phyloP scores from a whole-genome alignment of 2,113 vertebrate genomes.

The Chitala chitala region DNA sequence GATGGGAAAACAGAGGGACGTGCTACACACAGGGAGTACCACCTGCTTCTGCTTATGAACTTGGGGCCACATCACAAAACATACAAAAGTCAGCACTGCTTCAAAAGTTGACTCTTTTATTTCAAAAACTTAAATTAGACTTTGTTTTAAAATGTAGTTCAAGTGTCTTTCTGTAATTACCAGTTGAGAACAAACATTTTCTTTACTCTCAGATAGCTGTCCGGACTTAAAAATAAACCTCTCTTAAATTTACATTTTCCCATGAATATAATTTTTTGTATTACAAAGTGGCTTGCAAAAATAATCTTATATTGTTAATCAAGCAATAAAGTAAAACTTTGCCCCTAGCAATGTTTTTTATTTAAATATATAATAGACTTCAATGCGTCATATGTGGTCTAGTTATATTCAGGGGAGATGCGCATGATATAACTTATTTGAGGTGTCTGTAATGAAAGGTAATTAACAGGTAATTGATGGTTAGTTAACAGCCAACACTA shows the following conservation, averaged over 20 bases:
- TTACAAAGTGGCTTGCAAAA: not conserved
- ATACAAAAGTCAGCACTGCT: not conserved
- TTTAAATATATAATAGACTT: not conserved
- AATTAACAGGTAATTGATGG: not conserved
- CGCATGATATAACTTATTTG: not conserved
- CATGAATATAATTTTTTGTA: not conserved
- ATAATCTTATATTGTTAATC: too few relatives aligned
- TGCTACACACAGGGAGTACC: too few relatives aligned
- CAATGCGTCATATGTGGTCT: not conserved
- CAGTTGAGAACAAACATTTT: not conserved
- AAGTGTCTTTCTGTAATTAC: too few relatives aligned
- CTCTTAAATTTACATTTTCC: not conserved
- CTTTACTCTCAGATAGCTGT: not conserved
- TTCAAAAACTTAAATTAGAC: not conserved
- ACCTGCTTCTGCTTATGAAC: too few relatives aligned
- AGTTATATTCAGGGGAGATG: not conserved
- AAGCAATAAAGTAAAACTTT: too few relatives aligned
- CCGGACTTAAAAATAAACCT: not conserved
- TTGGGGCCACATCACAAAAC: not conserved
- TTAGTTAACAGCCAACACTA: too few relatives aligned
- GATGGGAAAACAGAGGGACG: too few relatives aligned
- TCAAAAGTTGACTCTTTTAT: constrained; percentile 2
- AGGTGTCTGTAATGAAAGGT: not conserved
- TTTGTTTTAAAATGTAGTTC: not conserved
- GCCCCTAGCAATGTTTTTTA: not conserved